Evolutionary conservation across 2,888 invertebrate species (phyloP), one percentile per base, ranked within the genome.

Genomic region (Caenorhabditis zanzibari): DNA sequence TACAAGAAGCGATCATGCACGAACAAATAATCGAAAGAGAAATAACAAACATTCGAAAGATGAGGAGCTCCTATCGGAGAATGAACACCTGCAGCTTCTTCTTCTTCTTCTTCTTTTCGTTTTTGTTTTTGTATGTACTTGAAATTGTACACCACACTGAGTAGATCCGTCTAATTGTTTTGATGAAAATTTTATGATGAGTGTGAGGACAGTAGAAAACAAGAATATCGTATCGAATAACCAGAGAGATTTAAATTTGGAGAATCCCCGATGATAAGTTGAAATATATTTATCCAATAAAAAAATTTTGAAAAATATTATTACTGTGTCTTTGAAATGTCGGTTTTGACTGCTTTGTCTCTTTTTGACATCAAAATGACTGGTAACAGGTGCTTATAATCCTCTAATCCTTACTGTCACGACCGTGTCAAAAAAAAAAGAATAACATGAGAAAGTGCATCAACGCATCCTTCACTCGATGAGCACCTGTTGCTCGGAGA

Each of bases 111-210:
- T n/a, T 52, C 54, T 35, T 69, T 69, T 56, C 69, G 26, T 52
- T 68, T 35, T 69, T 69, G 19, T 71, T 71, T 71, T 68, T 76
- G 41, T 69, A 71, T 71, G 77, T 71, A 77, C 77, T 77, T 77
- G 77, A 77, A 77, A 77, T 77, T 35, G 77, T 71, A 77, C 71
- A 77, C 77, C 77, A 61, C 41, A 54, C 12, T 44, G 68, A 75
- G 41, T 38, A 75, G 66, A 66, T 75, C 63, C 63, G 26, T 63
- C 77, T 71, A 71, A 77, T 77, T 77, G 77, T 77, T 77, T 77
- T 77, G 77, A 77, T 77, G 77, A 77, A 77, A 77, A 54, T 71
- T 77, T 77, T 61, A 77, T 71, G 71, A 77, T 54, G 49, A 47
- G 54, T 26, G 14, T 22, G 24, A 63, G 58, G 32, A 58, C 26